Conservation (phyloP, 2,113 vertebrate genomes). For the Tonatia bakeri region DNA sequence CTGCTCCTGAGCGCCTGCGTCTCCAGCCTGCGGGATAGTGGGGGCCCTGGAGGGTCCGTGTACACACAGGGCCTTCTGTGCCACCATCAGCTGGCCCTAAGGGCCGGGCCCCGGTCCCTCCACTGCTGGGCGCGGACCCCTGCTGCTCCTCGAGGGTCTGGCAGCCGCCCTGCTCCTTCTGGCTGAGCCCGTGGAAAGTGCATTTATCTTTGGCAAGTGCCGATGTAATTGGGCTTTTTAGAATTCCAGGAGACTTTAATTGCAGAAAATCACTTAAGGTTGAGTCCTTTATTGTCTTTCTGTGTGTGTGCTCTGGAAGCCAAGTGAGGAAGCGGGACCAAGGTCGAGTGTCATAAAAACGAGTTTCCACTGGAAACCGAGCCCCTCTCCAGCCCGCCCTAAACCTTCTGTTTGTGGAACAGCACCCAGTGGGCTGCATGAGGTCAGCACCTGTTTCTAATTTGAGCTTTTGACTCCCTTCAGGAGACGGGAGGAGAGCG, state of each 20-base stretch:
- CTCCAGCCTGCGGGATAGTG: not conserved
- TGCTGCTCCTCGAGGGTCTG: not conserved
- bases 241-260: constrained; percentile 69
- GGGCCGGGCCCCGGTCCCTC: not conserved
- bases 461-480: constrained; percentile 36
- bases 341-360: constrained; percentile 58
- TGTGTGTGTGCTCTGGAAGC: constrained; percentile 21
- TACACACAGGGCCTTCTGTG: not conserved
- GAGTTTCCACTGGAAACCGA: constrained; percentile 52
- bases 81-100: not conserved
- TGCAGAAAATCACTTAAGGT: constrained; percentile 70
- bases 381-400: not conserved
- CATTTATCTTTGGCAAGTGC: constrained; percentile 67
- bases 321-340: constrained; percentile 55
- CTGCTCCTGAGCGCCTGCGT: not conserved
- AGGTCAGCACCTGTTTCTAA: constrained; percentile 48
- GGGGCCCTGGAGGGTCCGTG: not conserved
- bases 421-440: not conserved
- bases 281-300: constrained; percentile 52
- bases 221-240: constrained; percentile 50
- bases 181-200: constrained; percentile 62
- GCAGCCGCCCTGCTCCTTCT: constrained; percentile 8
- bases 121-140: not conserved
- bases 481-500: not conserved
- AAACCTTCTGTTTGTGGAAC: constrained; percentile 26